A percentile compares a stretch with the other conserved stretches of the same genome.
Conservation (phyloP, 1,140 invertebrate species). For the Diplogasteroides magnus region DNA sequence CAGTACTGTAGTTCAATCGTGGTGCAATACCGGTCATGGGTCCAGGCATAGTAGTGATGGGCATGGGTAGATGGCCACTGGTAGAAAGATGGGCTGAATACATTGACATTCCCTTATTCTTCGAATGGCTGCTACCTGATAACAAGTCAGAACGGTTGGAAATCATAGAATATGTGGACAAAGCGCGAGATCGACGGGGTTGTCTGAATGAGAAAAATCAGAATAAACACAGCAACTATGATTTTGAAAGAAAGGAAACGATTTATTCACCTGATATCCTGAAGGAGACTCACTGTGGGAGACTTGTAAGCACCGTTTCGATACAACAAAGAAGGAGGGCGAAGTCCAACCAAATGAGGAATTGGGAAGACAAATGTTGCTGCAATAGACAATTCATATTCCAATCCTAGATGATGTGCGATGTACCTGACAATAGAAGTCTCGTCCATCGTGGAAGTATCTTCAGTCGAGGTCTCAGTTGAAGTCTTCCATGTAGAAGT, state of each 20-base stretch:
- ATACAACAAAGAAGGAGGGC: slow-evolving; percentile 8
- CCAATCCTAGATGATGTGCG: no score
- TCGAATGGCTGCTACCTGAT: neutral
- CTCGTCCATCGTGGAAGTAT: slow-evolving; percentile 44
- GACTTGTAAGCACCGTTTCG: slow-evolving; percentile 8
- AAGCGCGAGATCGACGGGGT: slow-evolving; percentile 4
- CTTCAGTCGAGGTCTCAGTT: slow-evolving; percentile 14
- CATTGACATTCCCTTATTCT: neutral
- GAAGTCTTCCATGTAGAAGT: slow-evolving; percentile 45
- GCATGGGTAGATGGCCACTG: neutral
- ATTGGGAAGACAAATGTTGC: slow-evolving; percentile 22
- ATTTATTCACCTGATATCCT: slow-evolving; percentile 21
- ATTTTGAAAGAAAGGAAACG: neutral
- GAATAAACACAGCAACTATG: neutral
- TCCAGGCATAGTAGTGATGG: neutral
- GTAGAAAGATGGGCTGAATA: neutral
- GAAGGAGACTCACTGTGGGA: slow-evolving; percentile 39
- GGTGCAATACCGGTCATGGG: no score
- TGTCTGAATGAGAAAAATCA: slow-evolving; percentile 7
- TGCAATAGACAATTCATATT: no score
- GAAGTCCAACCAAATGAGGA: slow-evolving; percentile 26
- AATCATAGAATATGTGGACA: slow-evolving; percentile 9
- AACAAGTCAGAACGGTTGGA: neutral
- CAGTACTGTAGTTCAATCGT: no score
- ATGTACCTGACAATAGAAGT: slow-evolving; percentile 36